phyloP scores from a whole-genome alignment of 2,888 invertebrate species.

The Blera fallax region DNA sequence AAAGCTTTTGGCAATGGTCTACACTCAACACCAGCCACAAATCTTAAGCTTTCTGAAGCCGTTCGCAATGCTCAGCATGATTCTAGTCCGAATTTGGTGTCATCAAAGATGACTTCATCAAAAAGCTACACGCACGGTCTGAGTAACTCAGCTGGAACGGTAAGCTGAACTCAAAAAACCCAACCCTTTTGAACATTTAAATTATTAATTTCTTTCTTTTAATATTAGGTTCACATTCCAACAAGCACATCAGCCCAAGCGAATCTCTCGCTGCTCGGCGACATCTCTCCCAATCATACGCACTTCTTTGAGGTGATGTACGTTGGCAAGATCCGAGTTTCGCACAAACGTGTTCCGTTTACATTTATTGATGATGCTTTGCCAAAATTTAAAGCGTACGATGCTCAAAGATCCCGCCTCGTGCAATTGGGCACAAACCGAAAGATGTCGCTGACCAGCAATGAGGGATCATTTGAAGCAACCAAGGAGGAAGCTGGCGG shows the following conservation, averaged over 20 bases:
- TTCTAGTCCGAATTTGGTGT: slow-evolving; percentile 79
- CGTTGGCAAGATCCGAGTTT: slow-evolving; percentile 94
- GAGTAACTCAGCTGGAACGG: slow-evolving; percentile 81
- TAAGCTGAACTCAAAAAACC: slow-evolving; percentile 57
- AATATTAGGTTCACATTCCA: slow-evolving; percentile 79
- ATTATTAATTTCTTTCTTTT: neutral
- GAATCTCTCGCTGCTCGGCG: slow-evolving; percentile 82
- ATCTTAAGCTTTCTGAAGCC: slow-evolving; percentile 80
- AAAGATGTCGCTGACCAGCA: slow-evolving; percentile 79
- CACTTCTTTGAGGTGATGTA: slow-evolving; percentile 96
- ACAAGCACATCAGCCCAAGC: slow-evolving; percentile 81
- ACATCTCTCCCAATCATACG: slow-evolving; percentile 92
- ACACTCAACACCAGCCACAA: slow-evolving; percentile 81
- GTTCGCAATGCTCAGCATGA: slow-evolving; percentile 80
- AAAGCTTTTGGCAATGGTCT: slow-evolving; percentile 77
- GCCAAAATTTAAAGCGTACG: slow-evolving; percentile 90
- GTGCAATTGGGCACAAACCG: slow-evolving; percentile 78
- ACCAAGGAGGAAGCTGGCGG: slow-evolving; percentile 76
- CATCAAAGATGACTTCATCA: slow-evolving; percentile 81
- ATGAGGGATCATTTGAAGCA: slow-evolving; percentile 74
- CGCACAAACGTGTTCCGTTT: slow-evolving; percentile 90
- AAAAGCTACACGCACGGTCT: slow-evolving; percentile 82
- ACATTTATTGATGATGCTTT: slow-evolving; percentile 95
- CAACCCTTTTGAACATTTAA: neutral
- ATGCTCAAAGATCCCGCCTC: slow-evolving; percentile 85